Conservation (phyloP, 2,113 vertebrate species). For the Bettongia penicillata region DNA sequence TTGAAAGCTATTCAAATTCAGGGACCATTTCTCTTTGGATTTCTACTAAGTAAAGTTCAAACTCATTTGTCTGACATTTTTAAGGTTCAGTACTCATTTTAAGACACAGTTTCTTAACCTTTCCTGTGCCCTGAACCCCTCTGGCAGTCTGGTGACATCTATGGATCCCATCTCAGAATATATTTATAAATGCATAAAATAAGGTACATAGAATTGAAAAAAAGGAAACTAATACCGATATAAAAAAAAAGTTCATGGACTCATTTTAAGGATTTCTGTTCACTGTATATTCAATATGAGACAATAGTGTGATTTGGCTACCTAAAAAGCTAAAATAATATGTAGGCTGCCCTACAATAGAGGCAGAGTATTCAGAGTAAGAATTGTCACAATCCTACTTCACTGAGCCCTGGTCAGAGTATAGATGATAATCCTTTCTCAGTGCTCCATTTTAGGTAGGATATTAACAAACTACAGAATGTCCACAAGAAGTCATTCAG, state of each 20-base stretch:
- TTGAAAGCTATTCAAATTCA: neutral
- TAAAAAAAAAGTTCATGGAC: neutral
- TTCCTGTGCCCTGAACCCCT: neutral
- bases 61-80: conserved; percentile 4
- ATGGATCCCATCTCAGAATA: neutral
- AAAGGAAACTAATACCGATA: neutral
- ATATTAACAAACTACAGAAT: neutral
- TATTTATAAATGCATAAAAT: neutral
- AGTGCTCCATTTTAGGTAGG: neutral
- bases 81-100: neutral
- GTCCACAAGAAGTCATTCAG: neutral
- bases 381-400: neutral
- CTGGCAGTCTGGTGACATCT: neutral
- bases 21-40: neutral
- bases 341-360: neutral
- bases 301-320: neutral
- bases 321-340: neutral
- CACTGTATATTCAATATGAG: neutral
- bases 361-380: neutral
- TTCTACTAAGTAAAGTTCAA: conserved; percentile 1
- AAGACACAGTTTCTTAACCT: neutral
- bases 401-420: neutral
- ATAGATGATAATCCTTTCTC: neutral
- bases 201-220: neutral
- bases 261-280: neutral